Evolutionary conservation across 2,113 vertebrate genomes (phyloP).

Genomic region (Anhinga rufa): DNA sequence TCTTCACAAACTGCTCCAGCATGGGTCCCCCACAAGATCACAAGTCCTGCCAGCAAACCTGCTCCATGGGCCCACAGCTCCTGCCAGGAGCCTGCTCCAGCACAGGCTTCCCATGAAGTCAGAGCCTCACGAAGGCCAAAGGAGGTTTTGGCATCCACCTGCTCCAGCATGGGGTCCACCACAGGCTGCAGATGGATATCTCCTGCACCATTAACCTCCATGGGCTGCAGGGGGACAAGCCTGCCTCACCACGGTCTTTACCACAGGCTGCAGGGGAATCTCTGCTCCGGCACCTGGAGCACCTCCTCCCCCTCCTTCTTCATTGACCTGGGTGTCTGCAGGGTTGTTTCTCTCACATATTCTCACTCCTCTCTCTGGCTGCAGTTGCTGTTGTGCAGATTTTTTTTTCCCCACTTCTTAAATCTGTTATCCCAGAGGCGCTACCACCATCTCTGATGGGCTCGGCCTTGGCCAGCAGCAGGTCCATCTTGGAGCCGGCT

Average conservation of each 20-base stretch:
- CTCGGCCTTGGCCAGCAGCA: not conserved
- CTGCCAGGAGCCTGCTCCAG: not conserved
- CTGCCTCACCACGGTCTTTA: not conserved
- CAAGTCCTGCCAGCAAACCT: too few species aligned
- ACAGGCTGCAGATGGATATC: not conserved
- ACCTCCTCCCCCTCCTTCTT: not conserved
- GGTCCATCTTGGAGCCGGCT: not conserved
- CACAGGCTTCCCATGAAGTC: not conserved
- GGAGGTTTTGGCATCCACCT: too few species aligned
- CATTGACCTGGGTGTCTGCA: not conserved
- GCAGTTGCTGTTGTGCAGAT: too few species aligned
- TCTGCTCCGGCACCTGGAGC: not conserved
- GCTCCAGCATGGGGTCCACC: not conserved
- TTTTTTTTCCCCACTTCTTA: not conserved
- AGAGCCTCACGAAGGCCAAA: not conserved
- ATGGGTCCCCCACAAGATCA: not conserved
- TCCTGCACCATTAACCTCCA: too few species aligned
- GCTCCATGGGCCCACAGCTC: too few species aligned
- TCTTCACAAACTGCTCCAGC: not conserved
- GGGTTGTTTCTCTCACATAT: not conserved
- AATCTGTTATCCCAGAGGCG: not conserved
- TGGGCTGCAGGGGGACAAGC: not conserved
- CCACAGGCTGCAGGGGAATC: not conserved
- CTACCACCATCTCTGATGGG: not conserved
- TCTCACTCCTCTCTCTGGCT: not conserved